Percentiles rank a stretch among this genome's conserved stretches.
phyloP scores from a whole-genome alignment of 2,113 vertebrate genomes.

The Chaetodon trifascialis region DNA sequence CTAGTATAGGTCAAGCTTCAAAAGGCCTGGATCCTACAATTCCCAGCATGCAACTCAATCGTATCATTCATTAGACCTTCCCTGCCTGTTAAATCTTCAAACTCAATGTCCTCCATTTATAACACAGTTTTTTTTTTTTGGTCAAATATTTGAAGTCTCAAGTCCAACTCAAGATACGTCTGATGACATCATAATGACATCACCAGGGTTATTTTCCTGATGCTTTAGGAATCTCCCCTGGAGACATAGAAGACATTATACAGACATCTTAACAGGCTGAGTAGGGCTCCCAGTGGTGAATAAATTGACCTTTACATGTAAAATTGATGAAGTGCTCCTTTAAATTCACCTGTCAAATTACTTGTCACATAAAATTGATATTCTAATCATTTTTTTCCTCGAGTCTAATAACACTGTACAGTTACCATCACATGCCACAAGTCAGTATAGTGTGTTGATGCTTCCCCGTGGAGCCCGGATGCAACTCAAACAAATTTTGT shows the following conservation, averaged over 20 bases:
- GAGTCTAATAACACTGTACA: not conserved
- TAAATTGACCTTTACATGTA: constrained; percentile 1
- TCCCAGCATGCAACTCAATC: not conserved
- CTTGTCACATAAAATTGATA: not conserved
- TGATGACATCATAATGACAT: not conserved
- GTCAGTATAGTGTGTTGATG: not conserved
- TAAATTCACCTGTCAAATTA: not conserved
- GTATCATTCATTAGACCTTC: not conserved
- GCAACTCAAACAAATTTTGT: not conserved
- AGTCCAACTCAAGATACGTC: not conserved
- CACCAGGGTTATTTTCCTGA: not conserved
- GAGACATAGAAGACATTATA: not conserved
- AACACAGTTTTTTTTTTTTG: not conserved
- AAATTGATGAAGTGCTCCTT: not conserved
- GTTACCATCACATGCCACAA: not conserved
- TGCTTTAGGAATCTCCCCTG: not conserved
- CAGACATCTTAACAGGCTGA: not conserved
- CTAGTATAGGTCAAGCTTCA: not conserved
- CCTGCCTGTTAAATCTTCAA: not conserved
- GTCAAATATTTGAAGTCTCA: not conserved
- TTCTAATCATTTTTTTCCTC: not conserved
- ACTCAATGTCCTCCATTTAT: not conserved
- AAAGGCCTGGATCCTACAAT: not conserved
- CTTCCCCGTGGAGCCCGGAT: not conserved
- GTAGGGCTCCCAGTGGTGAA: not conserved